Evolutionary conservation across 2,113 vertebrate genomes (phyloP), one percentile per base, ranked within the genome.

Genomic region (Zosterops borbonicus): DNA sequence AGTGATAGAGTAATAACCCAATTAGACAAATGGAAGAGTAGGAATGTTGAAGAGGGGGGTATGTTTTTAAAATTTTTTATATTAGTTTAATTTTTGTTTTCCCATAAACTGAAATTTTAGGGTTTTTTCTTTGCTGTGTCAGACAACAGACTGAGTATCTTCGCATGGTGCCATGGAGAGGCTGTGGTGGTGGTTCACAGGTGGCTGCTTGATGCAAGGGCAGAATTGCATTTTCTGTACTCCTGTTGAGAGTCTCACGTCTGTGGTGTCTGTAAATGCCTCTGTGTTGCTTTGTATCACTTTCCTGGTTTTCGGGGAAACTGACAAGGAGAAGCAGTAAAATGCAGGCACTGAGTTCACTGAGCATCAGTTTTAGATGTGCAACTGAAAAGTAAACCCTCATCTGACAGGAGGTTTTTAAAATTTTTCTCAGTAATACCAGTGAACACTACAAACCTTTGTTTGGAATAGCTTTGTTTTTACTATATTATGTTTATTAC

Each of bases 41-140:
- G 64, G 31, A 84, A 74, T 65, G 24, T 31, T 74, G 24, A 20
- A 23, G 4, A 9, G n/a, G 37, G 8, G 29, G 2, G 4, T 55
- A 9, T 0, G 0, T 3, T 42, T 73, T 64, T 19, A 1, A 28
- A 79, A 2, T 22, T 52, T 53, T 52, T 50, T 15, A 4, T 58
- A 10, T 62, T 55, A 22, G 11, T 68, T 80, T 58, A 24, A 14
- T 42, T 92, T 68, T 44, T 83, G 8, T 76, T 71, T 74, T 14
- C 27, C 39, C 9, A 15, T 16, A 3, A 41, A 42, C 25, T 46
- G 5, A 46, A 53, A 56, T 49, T 83, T 10, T 56, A 14, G n/a
- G 13, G 3, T 5, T 39, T 44, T 56, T 52, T 7, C 29, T 56
- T 75, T 77, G 15, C 16, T 33, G 0, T 53, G 16, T 59, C 8